Evolutionary conservation across 2,113 vertebrate genomes (phyloP).

Genomic region (Cichladusa arquata): DNA sequence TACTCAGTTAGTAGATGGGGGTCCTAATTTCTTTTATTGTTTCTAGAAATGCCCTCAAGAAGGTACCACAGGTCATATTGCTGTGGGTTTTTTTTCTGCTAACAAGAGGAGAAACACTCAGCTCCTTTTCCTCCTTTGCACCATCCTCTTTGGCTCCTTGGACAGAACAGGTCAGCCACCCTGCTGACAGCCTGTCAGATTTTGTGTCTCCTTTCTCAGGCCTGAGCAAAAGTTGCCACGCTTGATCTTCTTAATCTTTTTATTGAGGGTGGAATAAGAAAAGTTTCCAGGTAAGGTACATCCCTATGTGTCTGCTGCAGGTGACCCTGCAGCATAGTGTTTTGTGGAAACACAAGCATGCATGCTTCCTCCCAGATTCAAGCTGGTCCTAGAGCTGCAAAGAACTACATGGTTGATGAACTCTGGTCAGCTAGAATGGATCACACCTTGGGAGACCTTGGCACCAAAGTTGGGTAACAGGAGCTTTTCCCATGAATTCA

Average conservation of each 20-base stretch:
- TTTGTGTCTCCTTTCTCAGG: fast-evolving
- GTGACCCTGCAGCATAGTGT: not conserved
- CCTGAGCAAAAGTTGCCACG: not conserved
- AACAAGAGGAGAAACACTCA: not conserved
- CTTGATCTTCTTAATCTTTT: not conserved
- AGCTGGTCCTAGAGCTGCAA: not conserved
- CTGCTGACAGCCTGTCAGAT: not conserved
- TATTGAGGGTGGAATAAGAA: fast-evolving
- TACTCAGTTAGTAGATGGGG: not conserved
- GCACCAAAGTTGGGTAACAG: not conserved
- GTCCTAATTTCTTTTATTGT: not conserved
- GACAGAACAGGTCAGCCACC: not conserved
- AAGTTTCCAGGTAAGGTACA: not conserved
- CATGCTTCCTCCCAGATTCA: not conserved
- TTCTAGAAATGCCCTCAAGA: not conserved
- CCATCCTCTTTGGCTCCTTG: fast-evolving
- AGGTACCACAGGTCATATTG: not conserved
- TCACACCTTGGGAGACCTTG: not conserved
- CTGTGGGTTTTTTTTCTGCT: not conserved
- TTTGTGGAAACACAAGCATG: not conserved
- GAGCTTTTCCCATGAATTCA: not conserved
- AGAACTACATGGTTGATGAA: fast-evolving
- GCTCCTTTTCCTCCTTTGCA: not conserved
- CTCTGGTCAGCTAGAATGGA: not conserved
- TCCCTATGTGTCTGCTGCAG: not conserved